Evolutionary conservation across 2,888 invertebrate genomes (phyloP).

Genomic region (Scelioninae gen. 1): DNA sequence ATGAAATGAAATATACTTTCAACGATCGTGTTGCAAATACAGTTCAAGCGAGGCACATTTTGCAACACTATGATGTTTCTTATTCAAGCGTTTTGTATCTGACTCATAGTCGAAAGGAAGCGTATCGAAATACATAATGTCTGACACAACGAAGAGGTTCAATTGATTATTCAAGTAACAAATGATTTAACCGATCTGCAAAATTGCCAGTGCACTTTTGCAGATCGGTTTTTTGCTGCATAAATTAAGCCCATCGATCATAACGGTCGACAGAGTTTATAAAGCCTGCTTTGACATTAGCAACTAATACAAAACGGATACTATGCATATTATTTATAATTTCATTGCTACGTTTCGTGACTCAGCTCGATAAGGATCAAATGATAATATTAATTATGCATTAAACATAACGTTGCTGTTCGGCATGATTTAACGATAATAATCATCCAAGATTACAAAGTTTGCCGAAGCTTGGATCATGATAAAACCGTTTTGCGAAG

Average conservation of each 20-base stretch:
- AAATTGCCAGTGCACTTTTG: conserved; percentile 23
- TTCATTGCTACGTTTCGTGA: conserved; percentile 64
- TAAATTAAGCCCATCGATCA: conserved; percentile 60
- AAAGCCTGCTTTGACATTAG: conserved; percentile 63
- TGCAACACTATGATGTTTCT: conserved; percentile 17
- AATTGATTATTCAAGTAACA: conserved; percentile 44
- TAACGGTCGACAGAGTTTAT: conserved; percentile 28
- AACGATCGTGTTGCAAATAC: too few species aligned
- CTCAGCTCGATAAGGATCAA: conserved; percentile 66
- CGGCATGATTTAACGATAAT: conserved; percentile 66
- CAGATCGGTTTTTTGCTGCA: conserved; percentile 26
- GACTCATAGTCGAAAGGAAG: conserved; percentile 12
- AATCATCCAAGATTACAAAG: conserved; percentile 66
- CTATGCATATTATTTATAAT: conserved; percentile 62
- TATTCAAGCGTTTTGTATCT: background rate
- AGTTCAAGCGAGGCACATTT: background rate
- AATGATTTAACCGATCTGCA: conserved; percentile 19
- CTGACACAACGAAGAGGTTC: conserved; percentile 20
- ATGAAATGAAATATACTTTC: too few species aligned
- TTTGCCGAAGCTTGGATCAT: conserved; percentile 57
- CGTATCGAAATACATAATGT: conserved; percentile 9
- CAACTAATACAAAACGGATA: conserved; percentile 59
- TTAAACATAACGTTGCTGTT: conserved; percentile 61
- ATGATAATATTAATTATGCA: conserved; percentile 69
- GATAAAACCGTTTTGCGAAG: conserved; percentile 63